Evolutionary conservation across 2,888 invertebrate genomes (phyloP), one percentile per base, ranked within the genome.

Genomic region (Apamea sordens): DNA sequence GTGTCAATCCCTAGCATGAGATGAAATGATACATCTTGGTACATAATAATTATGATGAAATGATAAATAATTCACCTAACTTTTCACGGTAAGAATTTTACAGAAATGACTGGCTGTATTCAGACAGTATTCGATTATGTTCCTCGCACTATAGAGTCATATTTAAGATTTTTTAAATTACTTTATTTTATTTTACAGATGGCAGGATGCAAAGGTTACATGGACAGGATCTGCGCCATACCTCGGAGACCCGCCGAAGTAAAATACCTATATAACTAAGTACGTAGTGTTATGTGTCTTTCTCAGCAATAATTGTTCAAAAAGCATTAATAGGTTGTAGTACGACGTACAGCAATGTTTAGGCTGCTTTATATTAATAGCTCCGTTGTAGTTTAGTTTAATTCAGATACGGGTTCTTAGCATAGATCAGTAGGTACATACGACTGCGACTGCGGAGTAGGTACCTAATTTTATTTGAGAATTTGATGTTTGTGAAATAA

Each of bases 181-280:
- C 4, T 41, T n/a, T 41, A 8, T 1, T 15, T 71, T 41, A 0
- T 79, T 63, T 83, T 94, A 71, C 95, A 98, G 98, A 92, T 98
- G 98, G 98, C 98, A 98, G 94, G 98, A 98, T 89, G 98, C 98
- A 72, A 97, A 97, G 89, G 97, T 98, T 81, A 97, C 97, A 80
- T 98, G 98, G 97, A 97, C 97, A 84, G 98, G 97, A 85, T 94
- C 94, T 0, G 91, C 94, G 0, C 96, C 97, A 0, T 95, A 95
- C 76, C 94, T 95, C 36, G 94, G 95, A 41, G 97, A 96, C 65
- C 91, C 94, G 6, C 93, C 95, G 4, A 95, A 92, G 72, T 93
- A 83, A 87, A 81, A 71, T 65, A 32, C 36, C 32, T 24, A 3
- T 36, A n/a, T 2, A 13, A 32, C 50, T 53, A 7, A 18, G 1